Base-by-base conservation (phyloP, 1,140 invertebrate genomes). In the Leptinotarsa lineolata region DNA sequence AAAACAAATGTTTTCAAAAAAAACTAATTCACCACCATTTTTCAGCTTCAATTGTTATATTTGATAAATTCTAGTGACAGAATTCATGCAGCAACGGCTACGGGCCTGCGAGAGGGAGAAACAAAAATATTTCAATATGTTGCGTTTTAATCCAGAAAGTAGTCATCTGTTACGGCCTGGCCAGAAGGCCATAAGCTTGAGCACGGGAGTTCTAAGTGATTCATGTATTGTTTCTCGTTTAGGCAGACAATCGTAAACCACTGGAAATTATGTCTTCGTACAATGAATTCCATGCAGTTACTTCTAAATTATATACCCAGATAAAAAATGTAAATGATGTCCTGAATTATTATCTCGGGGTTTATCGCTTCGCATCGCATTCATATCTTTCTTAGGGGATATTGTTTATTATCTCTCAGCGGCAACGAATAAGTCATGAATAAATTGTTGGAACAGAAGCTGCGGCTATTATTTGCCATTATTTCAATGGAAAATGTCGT, bases 181-280 rank as follows among this genome's bases (percentile, higher is more conserved):
- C 64, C 64, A 64, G 22, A 18, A 18, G 30, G 39, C 22, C 20
- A 54, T 54, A 46, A 59, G 68, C 39, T 46, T 68, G 76, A 73
- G 70, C 72, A 73, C 77, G 70, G 75, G 70, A 72, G 72, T 76
- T 74, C 77, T 80, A 81, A 81, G 80, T 83, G 81, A 83, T 83
- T 83, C 81, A 83, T 83, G 81, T 83, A 83, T 83, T 83, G 81
- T 83, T 83, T 83, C 80, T 80, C 79, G 80, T 80, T 81, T 80
- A 77, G 77, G 80, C 76, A 76, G 77, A 79, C 77, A 81, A 77
- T 80, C 79, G 81, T 82, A 82, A 83, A 83, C 80, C 80, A 82
- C 79, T 79, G 75, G 79, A 82, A 83, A 83, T 83, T 83, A 82
- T 83, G 81, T 81, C 80, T 80, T 72, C 75, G 78, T 81, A 80